Evolutionary conservation across 2,888 invertebrate species (phyloP), one percentile per base, ranked within the genome.

Genomic region (Mythimna impura): DNA sequence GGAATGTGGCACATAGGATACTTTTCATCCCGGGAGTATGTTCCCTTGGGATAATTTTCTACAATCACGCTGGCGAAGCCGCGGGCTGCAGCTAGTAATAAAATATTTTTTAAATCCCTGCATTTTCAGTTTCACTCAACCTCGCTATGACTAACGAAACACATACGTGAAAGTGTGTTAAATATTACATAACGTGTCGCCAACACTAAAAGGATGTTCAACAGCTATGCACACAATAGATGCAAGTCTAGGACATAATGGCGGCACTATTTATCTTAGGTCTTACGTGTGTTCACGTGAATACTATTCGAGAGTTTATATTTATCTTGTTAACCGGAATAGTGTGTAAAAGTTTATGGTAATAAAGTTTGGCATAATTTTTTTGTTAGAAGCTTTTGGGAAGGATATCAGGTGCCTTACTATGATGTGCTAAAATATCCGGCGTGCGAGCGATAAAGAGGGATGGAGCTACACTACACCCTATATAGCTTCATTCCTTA

Each of bases 151-250:
- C 55, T 67, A 68, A 55, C 52, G 40, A 47, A 73, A 74, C 20
- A 34, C 20, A 68, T 22, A 30, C 17, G 79, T 70, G 82, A 84
- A 84, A 84, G 84, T 74, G 64, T 78, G 82, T 66, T 76, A 73
- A 84, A 82, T 72, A 60, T 80, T 82, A 66, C 78, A 58, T 67
- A 84, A 81, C 34, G 8, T 66, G 66, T 76, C 67, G 67, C 63
- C 68, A 70, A 80, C 50, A 69, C 71, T 78, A 57, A 77, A 84
- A 84, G 84, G 80, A 82, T 80, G 80, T 84, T 74, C 69, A 78
- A 73, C 57, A 60, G 9, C 65, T 77, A 64, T 64, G 66, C 52
- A 72, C 20, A 80, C 78, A 75, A 78, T 63, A 63, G 66, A 36
- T 71, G 43, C n/a, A 20, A 68, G 77, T 71, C 72, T 83, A 80